Conservation (phyloP, 2,797 vertebrate species). For the Atherinosoma microstoma region DNA sequence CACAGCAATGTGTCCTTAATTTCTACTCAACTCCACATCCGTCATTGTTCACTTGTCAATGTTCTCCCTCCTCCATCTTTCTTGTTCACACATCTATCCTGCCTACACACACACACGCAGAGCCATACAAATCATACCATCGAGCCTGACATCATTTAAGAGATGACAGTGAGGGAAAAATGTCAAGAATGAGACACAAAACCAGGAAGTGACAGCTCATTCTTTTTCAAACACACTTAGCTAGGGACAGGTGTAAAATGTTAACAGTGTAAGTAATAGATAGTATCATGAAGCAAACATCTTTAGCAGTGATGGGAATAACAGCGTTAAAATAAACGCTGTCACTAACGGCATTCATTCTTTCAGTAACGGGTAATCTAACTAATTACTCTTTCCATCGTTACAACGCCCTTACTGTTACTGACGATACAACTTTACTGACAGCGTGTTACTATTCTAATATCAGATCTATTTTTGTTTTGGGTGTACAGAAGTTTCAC, state of each 20-base stretch:
- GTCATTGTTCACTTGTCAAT: constrained; percentile 54
- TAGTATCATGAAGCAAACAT: neutral
- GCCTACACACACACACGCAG: constrained; percentile 18
- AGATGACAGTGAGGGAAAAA: neutral
- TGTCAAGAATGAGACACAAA: neutral
- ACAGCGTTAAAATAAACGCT: too few species aligned
- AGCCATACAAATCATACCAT: neutral
- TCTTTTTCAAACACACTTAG: neutral
- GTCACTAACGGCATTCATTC: too few species aligned
- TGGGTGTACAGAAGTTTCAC: too few species aligned
- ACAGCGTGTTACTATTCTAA: too few species aligned
- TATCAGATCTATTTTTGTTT: too few species aligned
- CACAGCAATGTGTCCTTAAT: constrained; percentile 32
- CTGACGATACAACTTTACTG: too few species aligned
- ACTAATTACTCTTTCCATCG: too few species aligned
- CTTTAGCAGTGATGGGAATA: neutral
- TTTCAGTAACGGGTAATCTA: too few species aligned
- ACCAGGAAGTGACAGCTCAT: neutral
- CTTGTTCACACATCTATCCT: constrained; percentile 37
- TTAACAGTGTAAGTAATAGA: neutral
- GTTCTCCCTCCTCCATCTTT: constrained; percentile 18
- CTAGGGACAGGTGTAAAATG: neutral
- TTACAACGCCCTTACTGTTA: too few species aligned
- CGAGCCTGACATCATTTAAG: constrained; percentile 18
- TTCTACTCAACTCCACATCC: constrained; percentile 31